Conservation (phyloP, 1,140 invertebrate species). For the Achroia grisella region DNA sequence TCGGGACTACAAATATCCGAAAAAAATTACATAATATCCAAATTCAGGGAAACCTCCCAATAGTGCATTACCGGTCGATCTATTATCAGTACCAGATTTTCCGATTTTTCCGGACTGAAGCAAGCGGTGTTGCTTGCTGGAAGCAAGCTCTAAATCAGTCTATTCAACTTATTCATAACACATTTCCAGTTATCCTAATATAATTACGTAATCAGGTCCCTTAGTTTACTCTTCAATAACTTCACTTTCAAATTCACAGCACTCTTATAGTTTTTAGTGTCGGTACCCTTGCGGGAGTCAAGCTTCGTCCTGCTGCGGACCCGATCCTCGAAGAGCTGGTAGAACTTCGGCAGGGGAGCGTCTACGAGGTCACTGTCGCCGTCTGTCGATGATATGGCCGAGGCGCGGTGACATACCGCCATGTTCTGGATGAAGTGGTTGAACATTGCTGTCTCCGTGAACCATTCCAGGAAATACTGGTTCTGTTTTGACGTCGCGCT, state of each 20-base stretch:
- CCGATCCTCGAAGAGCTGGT: constrained; percentile 61
- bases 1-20: too few species aligned
- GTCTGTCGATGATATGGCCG: constrained; percentile 4
- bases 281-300: constrained; percentile 14
- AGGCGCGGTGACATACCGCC: constrained; percentile 18
- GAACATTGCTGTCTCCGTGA: constrained; percentile 89
- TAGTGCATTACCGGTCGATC: too few species aligned
- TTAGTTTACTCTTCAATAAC: constrained; percentile 59
- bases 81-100: too few species aligned
- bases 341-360: constrained; percentile 55
- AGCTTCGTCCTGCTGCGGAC: constrained; percentile 31
- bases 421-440: constrained; percentile 63
- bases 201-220: constrained; percentile 55
- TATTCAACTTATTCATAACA: too few species aligned
- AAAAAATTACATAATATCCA: too few species aligned
- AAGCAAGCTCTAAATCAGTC: too few species aligned
- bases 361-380: constrained; percentile 26
- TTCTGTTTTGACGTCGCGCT: constrained; percentile 76
- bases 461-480: constrained; percentile 86
- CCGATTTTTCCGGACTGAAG: too few species aligned
- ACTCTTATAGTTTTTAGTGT: constrained; percentile 48
- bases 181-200: background rate
- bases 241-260: constrained; percentile 65
- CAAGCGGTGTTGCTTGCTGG: too few species aligned
- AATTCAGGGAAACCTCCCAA: too few species aligned